Percentiles rank a stretch among this genome's conserved stretches.
phyloP scores from a whole-genome alignment of 2,797 vertebrate species.

The Hirundo rustica region DNA sequence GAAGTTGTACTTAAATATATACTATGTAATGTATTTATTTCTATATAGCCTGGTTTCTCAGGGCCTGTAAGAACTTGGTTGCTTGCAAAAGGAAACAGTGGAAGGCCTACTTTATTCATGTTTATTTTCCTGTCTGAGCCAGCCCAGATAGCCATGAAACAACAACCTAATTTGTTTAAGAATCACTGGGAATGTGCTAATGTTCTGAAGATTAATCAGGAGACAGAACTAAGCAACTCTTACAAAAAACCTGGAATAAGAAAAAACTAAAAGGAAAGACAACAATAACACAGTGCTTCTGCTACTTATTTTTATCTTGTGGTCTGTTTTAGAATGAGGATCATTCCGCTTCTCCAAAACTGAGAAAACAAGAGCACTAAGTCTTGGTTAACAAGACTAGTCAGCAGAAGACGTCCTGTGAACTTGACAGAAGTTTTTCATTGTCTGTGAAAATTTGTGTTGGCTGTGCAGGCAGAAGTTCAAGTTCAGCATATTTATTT shows the following conservation, averaged over 20 bases:
- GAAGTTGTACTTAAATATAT: background rate
- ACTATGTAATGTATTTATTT: background rate
- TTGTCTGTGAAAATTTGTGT: slow-evolving; percentile 18
- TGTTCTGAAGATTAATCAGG: background rate
- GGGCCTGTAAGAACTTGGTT: background rate
- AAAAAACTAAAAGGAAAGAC: background rate
- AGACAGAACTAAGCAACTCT: background rate
- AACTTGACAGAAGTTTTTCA: slow-evolving; percentile 15
- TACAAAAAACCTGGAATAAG: background rate
- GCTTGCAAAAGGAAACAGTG: background rate
- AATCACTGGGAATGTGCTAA: background rate
- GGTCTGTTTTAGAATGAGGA: background rate
- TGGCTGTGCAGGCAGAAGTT: background rate
- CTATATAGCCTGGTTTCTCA: background rate
- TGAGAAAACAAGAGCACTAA: background rate
- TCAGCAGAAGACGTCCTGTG: background rate
- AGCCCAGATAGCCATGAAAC: background rate
- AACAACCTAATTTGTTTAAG: background rate
- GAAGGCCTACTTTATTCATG: background rate
- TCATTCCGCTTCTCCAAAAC: background rate
- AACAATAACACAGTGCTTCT: background rate
- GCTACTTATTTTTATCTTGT: background rate
- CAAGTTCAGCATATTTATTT: slow-evolving; percentile 31
- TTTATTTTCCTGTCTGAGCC: background rate
- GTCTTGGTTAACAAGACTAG: background rate